phyloP scores from a whole-genome alignment of 2,797 vertebrate genomes.

The Sebastes variabilis region DNA sequence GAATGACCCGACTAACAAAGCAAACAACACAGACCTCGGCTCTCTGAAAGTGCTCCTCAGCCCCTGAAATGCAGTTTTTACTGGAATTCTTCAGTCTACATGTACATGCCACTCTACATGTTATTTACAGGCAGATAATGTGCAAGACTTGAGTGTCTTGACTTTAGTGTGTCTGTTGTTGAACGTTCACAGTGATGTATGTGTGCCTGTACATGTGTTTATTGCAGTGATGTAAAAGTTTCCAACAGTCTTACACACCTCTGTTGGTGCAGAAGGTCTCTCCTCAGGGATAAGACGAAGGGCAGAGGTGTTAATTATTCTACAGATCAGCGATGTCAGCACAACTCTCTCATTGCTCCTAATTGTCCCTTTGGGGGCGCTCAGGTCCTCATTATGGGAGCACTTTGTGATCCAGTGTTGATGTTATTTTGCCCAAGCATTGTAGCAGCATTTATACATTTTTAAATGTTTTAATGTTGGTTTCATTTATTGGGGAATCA shows the following conservation, averaged over 20 bases:
- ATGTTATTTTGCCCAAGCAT: conserved; percentile 45
- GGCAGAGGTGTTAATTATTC: conserved; percentile 85
- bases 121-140: neutral
- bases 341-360: conserved; percentile 80
- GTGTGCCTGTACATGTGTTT: conserved; percentile 28
- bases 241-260: conserved; percentile 58
- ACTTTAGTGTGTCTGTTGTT: neutral
- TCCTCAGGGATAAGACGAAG: conserved; percentile 74
- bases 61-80: neutral
- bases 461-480: conserved; percentile 9
- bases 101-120: neutral
- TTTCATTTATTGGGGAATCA: neutral
- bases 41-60: neutral
- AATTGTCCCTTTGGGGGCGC: conserved; percentile 79
- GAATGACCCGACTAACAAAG: neutral
- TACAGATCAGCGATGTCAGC: conserved; percentile 80
- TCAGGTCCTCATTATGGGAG: conserved; percentile 75
- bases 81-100: neutral
- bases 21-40: neutral
- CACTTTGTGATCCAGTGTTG: conserved; percentile 63
- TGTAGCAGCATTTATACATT: conserved; percentile 22
- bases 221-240: conserved; percentile 51
- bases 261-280: conserved; percentile 56
- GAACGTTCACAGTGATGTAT: neutral
- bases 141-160: neutral